Conservation (phyloP, 2,888 invertebrate genomes). For the Gisinianus flammeolus region DNA sequence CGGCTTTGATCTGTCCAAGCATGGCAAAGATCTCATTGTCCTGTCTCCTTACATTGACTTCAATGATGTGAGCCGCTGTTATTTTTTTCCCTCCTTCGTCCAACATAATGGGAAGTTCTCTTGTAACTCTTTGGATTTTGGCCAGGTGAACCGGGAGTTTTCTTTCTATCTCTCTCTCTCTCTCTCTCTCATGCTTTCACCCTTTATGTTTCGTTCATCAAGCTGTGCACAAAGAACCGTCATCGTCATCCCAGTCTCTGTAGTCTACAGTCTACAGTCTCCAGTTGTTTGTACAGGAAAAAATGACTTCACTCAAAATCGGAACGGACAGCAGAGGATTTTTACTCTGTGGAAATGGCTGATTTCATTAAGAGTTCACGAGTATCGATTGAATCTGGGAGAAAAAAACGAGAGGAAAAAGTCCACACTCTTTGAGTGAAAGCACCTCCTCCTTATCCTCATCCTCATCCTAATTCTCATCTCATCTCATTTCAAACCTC, state of each 20-base stretch:
- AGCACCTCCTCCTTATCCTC: neutral
- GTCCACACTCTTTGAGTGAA: neutral
- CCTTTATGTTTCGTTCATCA: conserved; percentile 56
- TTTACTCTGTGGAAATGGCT: conserved; percentile 15
- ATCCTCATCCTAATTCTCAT: neutral
- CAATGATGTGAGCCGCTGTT: neutral
- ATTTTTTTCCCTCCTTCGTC: conserved; percentile 1
- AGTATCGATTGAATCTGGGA: conserved; percentile 19
- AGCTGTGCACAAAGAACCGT: conserved; percentile 39
- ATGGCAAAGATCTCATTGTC: conserved; percentile 17
- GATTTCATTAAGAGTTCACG: conserved; percentile 45
- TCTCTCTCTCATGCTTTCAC: too few relatives aligned
- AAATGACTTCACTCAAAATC: conserved; percentile 29
- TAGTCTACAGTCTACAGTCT: too few relatives aligned
- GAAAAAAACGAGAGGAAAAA: neutral
- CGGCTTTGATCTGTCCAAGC: conserved; percentile 19
- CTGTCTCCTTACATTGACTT: conserved; percentile 1
- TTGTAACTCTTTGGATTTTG: conserved; percentile 23
- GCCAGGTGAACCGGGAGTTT: conserved; percentile 46
- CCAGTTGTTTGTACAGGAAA: conserved; percentile 36
- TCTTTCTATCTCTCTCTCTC: conserved; percentile 47
- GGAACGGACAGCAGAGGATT: neutral
- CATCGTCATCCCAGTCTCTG: too few relatives aligned
- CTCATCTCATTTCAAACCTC: neutral
- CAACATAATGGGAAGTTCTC: conserved; percentile 4